Conservation (phyloP, 2,797 vertebrate species). For the Allobates femoralis region DNA sequence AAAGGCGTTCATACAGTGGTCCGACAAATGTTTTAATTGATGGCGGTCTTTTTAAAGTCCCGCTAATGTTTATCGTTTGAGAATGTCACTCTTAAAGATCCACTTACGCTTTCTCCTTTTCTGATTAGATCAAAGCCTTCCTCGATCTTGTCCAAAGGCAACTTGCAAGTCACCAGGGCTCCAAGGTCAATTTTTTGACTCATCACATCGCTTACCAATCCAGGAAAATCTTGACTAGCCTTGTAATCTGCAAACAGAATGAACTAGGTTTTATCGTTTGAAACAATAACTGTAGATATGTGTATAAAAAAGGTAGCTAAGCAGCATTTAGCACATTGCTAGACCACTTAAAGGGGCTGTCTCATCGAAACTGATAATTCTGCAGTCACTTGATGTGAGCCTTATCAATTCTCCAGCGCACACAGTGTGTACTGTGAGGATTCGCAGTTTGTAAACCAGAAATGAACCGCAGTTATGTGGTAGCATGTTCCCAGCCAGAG, state of each 20-base stretch:
- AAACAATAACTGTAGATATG: background rate
- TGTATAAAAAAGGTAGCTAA: background rate
- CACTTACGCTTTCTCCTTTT: slow-evolving; percentile 43
- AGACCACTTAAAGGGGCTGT: background rate
- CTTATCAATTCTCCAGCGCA: too few relatives aligned
- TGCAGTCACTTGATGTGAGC: too few relatives aligned
- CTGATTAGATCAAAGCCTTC: slow-evolving; percentile 46
- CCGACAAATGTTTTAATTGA: too few relatives aligned
- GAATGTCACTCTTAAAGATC: background rate
- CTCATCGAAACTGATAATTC: too few relatives aligned
- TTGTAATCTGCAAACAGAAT: slow-evolving; percentile 44
- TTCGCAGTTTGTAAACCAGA: too few relatives aligned
- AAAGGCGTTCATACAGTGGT: too few relatives aligned
- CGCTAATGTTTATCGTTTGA: too few relatives aligned
- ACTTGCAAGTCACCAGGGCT: slow-evolving; percentile 13
- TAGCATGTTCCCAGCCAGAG: too few relatives aligned
- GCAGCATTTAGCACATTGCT: background rate
- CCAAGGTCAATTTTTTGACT: slow-evolving; percentile 42
- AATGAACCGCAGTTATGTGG: too few relatives aligned
- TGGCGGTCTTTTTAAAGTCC: too few relatives aligned
- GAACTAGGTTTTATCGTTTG: background rate
- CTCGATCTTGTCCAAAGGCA: slow-evolving; percentile 43
- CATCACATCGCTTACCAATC: slow-evolving; percentile 29
- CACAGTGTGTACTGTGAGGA: too few relatives aligned
- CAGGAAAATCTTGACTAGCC: slow-evolving; percentile 30